Conservation (phyloP, 1,140 invertebrate genomes). For the Drosophila lini region DNA sequence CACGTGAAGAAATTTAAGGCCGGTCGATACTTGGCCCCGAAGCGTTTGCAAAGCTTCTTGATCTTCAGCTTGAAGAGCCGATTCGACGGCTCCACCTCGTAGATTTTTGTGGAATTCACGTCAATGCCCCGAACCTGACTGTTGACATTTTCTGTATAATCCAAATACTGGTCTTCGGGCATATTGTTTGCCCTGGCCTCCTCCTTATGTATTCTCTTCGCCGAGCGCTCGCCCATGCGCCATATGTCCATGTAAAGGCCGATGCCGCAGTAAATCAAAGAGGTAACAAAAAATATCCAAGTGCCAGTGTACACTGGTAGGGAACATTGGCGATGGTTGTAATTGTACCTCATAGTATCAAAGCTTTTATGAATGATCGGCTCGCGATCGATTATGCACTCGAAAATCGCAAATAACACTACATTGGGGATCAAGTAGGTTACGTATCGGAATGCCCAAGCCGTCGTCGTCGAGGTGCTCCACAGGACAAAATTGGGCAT, state of each 20-base stretch:
- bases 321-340: background rate
- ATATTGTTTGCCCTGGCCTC: background rate
- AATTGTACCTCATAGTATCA: conserved; percentile 1
- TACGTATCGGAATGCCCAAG: conserved; percentile 8
- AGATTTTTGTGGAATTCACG: conserved; percentile 66
- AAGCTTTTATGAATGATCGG: conserved; percentile 12
- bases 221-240: conserved; percentile 38
- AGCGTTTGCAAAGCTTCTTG: conserved; percentile 69
- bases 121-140: conserved; percentile 32
- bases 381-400: conserved; percentile 49
- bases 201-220: conserved; percentile 14
- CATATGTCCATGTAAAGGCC: conserved; percentile 63
- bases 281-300: conserved; percentile 25
- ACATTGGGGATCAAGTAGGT: conserved; percentile 56
- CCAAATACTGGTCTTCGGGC: conserved; percentile 32
- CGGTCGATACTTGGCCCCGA: conserved; percentile 85
- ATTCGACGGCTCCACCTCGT: conserved; percentile 70
- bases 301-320: conserved; percentile 17
- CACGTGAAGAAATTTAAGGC: conserved; percentile 86
- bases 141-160: conserved; percentile 20
- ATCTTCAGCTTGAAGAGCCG: conserved; percentile 68
- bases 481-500: conserved; percentile 59
- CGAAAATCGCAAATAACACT: conserved; percentile 23
- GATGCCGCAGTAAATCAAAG: conserved; percentile 13
- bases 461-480: conserved; percentile 26